Evolutionary conservation across 2,797 vertebrate species (phyloP).

Genomic region (Hozukius guyotensis): DNA sequence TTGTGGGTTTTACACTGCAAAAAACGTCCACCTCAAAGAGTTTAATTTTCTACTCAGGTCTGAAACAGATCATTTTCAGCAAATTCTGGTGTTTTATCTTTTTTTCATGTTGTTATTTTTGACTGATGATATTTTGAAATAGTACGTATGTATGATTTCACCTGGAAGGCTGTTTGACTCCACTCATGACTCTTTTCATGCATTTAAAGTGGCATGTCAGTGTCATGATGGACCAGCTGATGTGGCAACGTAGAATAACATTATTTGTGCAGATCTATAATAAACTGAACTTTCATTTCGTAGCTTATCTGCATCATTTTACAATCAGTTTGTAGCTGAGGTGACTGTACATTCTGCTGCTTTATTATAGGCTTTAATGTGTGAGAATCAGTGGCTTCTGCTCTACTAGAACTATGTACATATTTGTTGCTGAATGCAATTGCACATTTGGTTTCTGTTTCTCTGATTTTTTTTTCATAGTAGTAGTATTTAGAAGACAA

Average conservation of each 20-base stretch:
- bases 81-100: neutral
- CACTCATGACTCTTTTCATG: neutral
- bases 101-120: neutral
- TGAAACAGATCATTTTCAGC: neutral
- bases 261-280: neutral
- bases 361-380: neutral
- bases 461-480: neutral
- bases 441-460: neutral
- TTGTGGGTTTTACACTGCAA: neutral
- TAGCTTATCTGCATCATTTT: neutral
- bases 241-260: neutral
- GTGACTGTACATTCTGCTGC: neutral
- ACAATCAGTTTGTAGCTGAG: neutral
- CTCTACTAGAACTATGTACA: neutral
- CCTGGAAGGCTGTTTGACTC: neutral
- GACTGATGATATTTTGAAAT: neutral
- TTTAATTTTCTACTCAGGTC: constrained; percentile 5
- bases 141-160: neutral
- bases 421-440: neutral
- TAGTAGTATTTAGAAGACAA: too few relatives aligned
- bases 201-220: too few relatives aligned
- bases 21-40: neutral
- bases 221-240: too few relatives aligned
- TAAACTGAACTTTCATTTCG: neutral
- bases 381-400: neutral